These are phyloP conservation scores for Agrotis ipsilon DNA, from an alignment of 2,888 invertebrate genomes.

Conservation along the genomic window DNA sequence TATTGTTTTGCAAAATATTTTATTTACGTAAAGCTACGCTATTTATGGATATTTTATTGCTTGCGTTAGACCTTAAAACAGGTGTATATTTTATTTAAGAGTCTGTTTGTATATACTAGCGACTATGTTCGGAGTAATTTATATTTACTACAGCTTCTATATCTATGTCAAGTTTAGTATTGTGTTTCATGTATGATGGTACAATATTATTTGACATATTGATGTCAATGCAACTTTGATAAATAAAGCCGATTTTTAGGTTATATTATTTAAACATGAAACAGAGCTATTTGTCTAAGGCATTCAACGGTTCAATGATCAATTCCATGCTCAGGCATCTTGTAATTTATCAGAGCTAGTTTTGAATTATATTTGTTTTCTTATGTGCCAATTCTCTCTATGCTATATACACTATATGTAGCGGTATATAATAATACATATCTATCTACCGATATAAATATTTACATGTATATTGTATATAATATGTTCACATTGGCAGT, in stretches of 20 bases:
- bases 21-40: neutral
- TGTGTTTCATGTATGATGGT: constrained; percentile 2
- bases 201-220: too few species aligned
- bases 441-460: constrained; percentile 36
- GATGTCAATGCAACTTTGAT: neutral
- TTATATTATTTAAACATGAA: neutral
- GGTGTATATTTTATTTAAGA: constrained; percentile 9
- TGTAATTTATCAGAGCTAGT: neutral
- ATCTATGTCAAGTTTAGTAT: neutral
- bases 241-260: neutral
- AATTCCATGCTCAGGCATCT: constrained; percentile 19
- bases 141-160: neutral
- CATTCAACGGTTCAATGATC: neutral
- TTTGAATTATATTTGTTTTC: neutral
- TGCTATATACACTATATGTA: constrained; percentile 21
- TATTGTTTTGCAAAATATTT: constrained; percentile 21
- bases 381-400: constrained; percentile 2
- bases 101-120: constrained; percentile 28
- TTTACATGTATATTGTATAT: constrained; percentile 40
- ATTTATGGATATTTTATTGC: constrained; percentile 23
- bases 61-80: constrained; percentile 42
- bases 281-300: constrained; percentile 1
- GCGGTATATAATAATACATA: constrained; percentile 29
- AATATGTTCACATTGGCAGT: constrained; percentile 38
- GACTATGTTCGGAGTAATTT: constrained; percentile 8